Conservation (phyloP, 2,113 vertebrate genomes). For the human (Homo sapiens) region GRCh38 chr11:106271501-106272000, state of each 20-base stretch:
- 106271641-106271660: not conserved
- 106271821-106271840: not conserved
- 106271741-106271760: not conserved
- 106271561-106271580: not conserved
- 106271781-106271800: not conserved
- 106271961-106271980: not conserved
- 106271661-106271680: not conserved
- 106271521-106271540: not conserved
- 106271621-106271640: not conserved
- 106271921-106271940: not conserved
- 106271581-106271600: not conserved
- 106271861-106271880: not conserved
- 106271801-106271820: not conserved
- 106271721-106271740: not conserved
- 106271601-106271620: not conserved
- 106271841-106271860: not conserved
- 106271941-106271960: not conserved
- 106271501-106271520: not conserved
- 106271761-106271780: not conserved
- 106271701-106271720: not conserved
- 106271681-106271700: not conserved
- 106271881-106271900: not conserved
- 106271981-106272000: not conserved
- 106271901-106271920: not conserved
- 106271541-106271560: not conserved